Evolutionary conservation across 1,140 invertebrate species (phyloP), one percentile per base, ranked within the genome.

Genomic region (Leptinotarsa lineolata): DNA sequence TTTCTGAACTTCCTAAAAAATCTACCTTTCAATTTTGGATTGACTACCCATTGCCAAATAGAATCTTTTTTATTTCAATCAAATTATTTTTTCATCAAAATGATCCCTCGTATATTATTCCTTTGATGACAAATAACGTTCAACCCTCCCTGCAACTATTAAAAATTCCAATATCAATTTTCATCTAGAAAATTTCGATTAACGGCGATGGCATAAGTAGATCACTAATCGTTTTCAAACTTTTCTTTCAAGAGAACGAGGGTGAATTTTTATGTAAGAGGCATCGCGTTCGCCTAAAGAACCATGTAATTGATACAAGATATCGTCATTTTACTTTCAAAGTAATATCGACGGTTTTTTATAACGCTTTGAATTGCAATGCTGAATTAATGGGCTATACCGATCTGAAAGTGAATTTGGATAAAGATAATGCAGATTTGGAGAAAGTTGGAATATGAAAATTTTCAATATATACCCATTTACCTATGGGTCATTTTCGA

Each of bases 211-310:
- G 72, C 74, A 77, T 79, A 79, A 80, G 77, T 76, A 74, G 74
- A 72, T 76, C 76, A 73, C 78, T 80, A 80, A 80, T 80, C 78
- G 77, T 74, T 80, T 75, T 76, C 73, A 76, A 80, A 80, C 77
- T 79, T 80, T 80, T 79, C 76, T 77, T 75, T 79, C 75, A 77
- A 77, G 54, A 21, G 73, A 73, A 68, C 69, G 77, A 78, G 79
- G 79, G 79, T 80, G 79, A 78, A 80, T 80, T 80, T 80, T 80
- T 80, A 77, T 77, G 75, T 75, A 66, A 68, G 61, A 66, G 72
- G 70, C 78, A 75, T 71, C 74, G 66, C 69, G 67, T 68, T 63
- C 63, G 76, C 72, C 72, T 77, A 80, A 80, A 77, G 73, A 71
- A 74, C 73, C 78, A 70, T 77, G 78, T 80, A 80, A 80, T 80